These are phyloP conservation scores for chimpanzee (Pan troglodytes) DNA, from an alignment of 2,113 vertebrate species.

Conservation along the genomic window NHGRI_mPanTro3-v2.1_pri NC_072414.2:8983501-8984000, in stretches of 20 bases:
- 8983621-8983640: constrained; percentile 82
- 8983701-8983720: constrained; percentile 82
- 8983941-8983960: constrained; percentile 64
- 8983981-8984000: constrained; percentile 57
- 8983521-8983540: not conserved
- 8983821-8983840: not conserved
- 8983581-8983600: constrained; percentile 73
- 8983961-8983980: constrained; percentile 41
- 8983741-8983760: constrained; percentile 59
- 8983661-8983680: constrained; percentile 82
- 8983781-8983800: constrained; percentile 50
- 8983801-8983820: constrained; percentile 45
- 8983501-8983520: not conserved
- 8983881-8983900: not conserved
- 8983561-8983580: constrained; percentile 46
- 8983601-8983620: constrained; percentile 71
- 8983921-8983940: not conserved
- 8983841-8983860: constrained; percentile 34
- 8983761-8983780: constrained; percentile 61
- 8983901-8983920: not conserved
- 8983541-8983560: constrained; percentile 51
- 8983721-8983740: constrained; percentile 75
- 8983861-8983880: not conserved
- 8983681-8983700: constrained; percentile 79
- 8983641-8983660: constrained; percentile 78